Percentiles rank a stretch among this genome's conserved stretches.
phyloP scores from a whole-genome alignment of 64 coral and sea anemone species.

The Catalaphyllia jardinei region DNA sequence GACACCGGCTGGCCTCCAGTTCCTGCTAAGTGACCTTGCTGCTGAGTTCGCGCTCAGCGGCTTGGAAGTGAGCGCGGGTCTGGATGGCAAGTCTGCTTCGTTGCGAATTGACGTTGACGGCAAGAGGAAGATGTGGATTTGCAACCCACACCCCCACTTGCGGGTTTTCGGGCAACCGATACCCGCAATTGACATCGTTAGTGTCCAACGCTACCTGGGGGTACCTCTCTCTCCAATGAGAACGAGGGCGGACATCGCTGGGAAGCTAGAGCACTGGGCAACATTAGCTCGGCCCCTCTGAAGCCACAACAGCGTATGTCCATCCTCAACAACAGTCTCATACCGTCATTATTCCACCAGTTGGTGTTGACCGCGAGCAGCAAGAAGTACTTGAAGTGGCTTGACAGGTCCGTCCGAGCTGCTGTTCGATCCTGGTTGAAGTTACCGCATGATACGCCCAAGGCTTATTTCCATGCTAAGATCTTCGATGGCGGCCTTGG shows the following conservation, averaged over 20 bases:
- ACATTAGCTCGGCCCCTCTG: constrained; percentile 32
- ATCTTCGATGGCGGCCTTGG: background rate
- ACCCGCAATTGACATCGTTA: background rate
- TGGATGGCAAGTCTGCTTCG: constrained; percentile 3
- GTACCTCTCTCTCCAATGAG: background rate
- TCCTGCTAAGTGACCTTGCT: background rate
- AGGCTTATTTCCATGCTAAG: background rate
- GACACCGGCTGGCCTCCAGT: background rate
- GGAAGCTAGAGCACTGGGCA: background rate
- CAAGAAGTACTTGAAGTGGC: background rate
- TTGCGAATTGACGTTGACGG: constrained; percentile 10
- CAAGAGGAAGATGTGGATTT: background rate
- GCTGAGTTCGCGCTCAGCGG: background rate
- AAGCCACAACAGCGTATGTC: constrained; percentile 21
- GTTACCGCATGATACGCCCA: background rate
- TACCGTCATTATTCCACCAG: background rate
- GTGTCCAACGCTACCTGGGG: background rate
- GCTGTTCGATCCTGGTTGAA: background rate
- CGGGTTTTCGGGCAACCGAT: background rate
- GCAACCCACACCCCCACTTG: background rate
- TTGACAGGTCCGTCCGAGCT: background rate
- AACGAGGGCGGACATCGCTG: background rate
- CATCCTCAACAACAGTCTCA: background rate
- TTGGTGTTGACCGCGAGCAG: background rate
- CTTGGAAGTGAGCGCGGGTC: background rate